phyloP scores from a whole-genome alignment of 2,113 vertebrate genomes.

The Natator depressus region DNA sequence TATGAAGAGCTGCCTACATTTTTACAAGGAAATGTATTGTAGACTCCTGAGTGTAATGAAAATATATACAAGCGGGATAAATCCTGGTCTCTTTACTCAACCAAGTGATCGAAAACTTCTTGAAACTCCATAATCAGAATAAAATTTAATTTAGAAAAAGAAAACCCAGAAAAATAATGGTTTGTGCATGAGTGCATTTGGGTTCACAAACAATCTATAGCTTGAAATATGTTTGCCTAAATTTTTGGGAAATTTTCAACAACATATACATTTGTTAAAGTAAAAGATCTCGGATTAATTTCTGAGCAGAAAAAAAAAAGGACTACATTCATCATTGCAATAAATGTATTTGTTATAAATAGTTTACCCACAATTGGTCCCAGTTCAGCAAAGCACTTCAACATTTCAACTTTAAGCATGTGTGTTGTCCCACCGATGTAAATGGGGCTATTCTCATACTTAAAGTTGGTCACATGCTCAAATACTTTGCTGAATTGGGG shows the following conservation, averaged over 20 bases:
- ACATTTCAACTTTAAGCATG: not conserved
- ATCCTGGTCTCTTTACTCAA: not conserved
- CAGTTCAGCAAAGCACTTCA: not conserved
- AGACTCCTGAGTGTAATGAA: not conserved
- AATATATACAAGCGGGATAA: not conserved
- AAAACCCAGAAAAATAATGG: not conserved
- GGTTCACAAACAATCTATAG: not conserved
- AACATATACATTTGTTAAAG: not conserved
- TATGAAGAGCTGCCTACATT: not conserved
- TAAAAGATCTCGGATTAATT: not conserved
- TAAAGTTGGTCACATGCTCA: not conserved
- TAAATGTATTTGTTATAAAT: not conserved
- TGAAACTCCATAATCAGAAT: not conserved
- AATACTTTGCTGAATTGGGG: not conserved
- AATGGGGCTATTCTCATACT: not conserved
- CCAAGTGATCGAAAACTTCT: not conserved
- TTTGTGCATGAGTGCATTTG: not conserved
- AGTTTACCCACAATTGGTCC: not conserved
- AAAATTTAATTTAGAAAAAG: not conserved
- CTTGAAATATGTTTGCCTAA: not conserved
- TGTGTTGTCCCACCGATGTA: not conserved
- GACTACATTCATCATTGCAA: not conserved
- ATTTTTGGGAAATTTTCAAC: not conserved
- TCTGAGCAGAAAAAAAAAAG: not conserved
- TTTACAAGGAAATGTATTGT: constrained; percentile 12